A percentile compares a stretch with the other conserved stretches of the same genome.
Conservation (phyloP, 2,113 vertebrate genomes). For the Pogonocichla stellata region DNA sequence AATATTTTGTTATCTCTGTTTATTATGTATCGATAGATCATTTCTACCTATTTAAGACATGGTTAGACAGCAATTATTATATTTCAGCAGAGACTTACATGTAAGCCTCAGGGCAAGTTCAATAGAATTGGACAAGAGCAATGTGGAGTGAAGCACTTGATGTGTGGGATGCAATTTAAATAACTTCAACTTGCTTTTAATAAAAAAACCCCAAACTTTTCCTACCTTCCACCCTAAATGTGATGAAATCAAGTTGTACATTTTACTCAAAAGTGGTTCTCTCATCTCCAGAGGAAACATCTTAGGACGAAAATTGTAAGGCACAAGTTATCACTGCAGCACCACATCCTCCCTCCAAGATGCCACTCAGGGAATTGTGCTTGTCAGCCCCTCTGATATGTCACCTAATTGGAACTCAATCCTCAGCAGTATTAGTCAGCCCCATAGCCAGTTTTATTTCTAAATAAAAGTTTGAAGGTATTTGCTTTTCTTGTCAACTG, state of each 20-base stretch:
- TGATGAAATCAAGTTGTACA: background rate
- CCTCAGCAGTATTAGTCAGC: background rate
- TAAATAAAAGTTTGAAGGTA: background rate
- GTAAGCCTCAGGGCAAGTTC: background rate
- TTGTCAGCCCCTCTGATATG: background rate
- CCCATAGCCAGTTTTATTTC: background rate
- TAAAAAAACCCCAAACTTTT: background rate
- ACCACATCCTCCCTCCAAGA: background rate
- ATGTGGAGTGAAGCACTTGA: conserved; percentile 12
- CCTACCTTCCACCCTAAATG: background rate
- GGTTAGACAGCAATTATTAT: conserved; percentile 29
- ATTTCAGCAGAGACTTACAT: conserved; percentile 5
- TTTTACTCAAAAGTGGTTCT: background rate
- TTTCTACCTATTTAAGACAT: conserved; percentile 36
- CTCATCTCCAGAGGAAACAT: background rate
- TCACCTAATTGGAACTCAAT: background rate
- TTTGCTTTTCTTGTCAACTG: background rate
- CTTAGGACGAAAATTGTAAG: background rate
- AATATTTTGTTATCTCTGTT: background rate
- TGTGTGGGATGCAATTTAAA: background rate
- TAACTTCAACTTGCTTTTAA: background rate
- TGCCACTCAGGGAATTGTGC: background rate
- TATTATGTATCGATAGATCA: conserved; percentile 15
- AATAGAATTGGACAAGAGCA: conserved; percentile 35
- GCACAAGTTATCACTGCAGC: background rate